Evolutionary conservation across 2,113 vertebrate species (phyloP).

Genomic region (Poeciliopsis occidentalis): DNA sequence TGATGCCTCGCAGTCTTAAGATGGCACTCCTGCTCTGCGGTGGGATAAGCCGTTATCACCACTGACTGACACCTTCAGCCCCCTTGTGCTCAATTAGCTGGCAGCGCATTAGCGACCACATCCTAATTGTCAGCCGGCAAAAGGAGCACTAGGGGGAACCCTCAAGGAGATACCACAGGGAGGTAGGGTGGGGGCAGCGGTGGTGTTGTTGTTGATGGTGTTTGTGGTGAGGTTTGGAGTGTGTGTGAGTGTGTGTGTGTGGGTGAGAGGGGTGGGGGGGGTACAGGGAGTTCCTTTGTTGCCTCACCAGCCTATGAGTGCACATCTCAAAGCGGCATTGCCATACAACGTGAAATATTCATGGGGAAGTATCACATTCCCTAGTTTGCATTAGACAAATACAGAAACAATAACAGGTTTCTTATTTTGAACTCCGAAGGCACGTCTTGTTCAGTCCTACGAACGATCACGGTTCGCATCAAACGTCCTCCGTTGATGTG

Average conservation of each 20-base stretch:
- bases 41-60: constrained; percentile 18
- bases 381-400: constrained; percentile 55
- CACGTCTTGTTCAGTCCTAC: constrained; percentile 3
- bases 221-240: background rate
- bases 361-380: constrained; percentile 64
- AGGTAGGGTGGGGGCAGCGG: constrained; percentile 2
- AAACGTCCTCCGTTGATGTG: background rate
- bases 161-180: constrained; percentile 68
- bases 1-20: constrained; percentile 18
- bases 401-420: constrained; percentile 1
- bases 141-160: constrained; percentile 64
- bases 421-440: constrained; percentile 12
- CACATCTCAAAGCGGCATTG: constrained; percentile 46
- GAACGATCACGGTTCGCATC: background rate
- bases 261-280: too few relatives aligned
- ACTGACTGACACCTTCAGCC: constrained; percentile 72
- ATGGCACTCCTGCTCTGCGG: constrained; percentile 20
- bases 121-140: constrained; percentile 76
- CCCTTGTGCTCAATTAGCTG: constrained; percentile 76
- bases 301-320: constrained; percentile 51
- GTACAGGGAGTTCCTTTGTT: constrained; percentile 38
- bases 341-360: constrained; percentile 68
- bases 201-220: background rate
- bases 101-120: constrained; percentile 68
- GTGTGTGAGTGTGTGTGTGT: background rate